Evolutionary conservation across 2,113 vertebrate species (phyloP), one percentile per base, ranked within the genome.

Genomic region (Scolopax mira): DNA sequence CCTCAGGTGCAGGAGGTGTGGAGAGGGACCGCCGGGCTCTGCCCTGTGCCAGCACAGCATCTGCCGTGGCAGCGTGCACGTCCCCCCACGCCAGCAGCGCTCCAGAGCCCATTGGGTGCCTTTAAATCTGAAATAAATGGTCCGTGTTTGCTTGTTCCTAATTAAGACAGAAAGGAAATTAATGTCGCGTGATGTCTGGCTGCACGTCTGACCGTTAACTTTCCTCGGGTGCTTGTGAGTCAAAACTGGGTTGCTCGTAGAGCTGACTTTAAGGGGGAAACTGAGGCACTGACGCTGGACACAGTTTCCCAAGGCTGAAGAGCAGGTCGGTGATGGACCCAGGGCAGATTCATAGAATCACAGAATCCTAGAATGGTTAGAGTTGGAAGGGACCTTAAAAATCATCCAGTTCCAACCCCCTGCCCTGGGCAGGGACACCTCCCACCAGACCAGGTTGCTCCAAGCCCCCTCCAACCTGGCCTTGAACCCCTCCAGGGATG

Each of bases 181-280:
- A 35, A 67, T 1, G 41, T 7, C 55, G 42, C 3, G 0, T 5
- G 62, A 4, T 14, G 33, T 7, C 49, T 54, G 82, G 10, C 51
- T 17, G 46, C 1, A 9, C 41, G 1, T 60, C 51, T 31, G n/a
- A 5, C 25, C 3, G 0, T 2, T 3, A n/a, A 39, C 66, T 75
- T 30, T 9, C 54, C 64, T 44, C 46, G 2, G 37, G 10, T 62
- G 80, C 39, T 6, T 5, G 62, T 6, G 62, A 3, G 60, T 37
- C 51, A 21, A n/a, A 62, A 69, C 5, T 18, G 0, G 0, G 11
- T 18, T 28, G 21, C 21, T 61, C 3, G 2, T 51, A 7, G 22
- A 5, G 44, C 27, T 37, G 55, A 55, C 41, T 22, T 30, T 3
- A 0, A 21, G 49, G 42, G 61, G 49, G 7, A 58, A 58, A 25